Evolutionary conservation across 2,888 invertebrate species (phyloP).

Genomic region (Abscondita cerata): DNA sequence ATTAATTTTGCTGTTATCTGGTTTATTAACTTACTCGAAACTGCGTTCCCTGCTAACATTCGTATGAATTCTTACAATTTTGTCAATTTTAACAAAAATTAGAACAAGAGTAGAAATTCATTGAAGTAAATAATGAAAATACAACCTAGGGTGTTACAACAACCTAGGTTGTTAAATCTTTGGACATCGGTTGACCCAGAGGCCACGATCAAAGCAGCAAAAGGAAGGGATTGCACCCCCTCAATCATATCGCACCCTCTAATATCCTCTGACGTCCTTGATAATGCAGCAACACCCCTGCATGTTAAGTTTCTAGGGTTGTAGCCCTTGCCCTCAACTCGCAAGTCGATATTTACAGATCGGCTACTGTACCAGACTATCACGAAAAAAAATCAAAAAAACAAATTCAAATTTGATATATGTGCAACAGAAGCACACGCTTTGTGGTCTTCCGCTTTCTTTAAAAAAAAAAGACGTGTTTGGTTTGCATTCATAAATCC

Average conservation of each 20-base stretch:
- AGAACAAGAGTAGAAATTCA: too few species aligned
- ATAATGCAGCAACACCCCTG: conserved; percentile 58
- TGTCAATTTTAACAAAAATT: conserved; percentile 32
- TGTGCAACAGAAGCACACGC: conserved; percentile 27
- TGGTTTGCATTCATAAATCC: conserved; percentile 18
- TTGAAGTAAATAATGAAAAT: background rate
- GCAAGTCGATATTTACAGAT: conserved; percentile 28
- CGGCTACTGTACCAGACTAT: conserved; percentile 12
- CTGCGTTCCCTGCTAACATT: conserved; percentile 48
- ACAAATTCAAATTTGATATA: conserved; percentile 16
- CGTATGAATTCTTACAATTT: conserved; percentile 45
- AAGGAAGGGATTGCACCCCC: conserved; percentile 47
- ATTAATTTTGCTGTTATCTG: conserved; percentile 38
- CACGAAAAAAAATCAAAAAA: background rate
- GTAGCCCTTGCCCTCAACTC: conserved; percentile 18
- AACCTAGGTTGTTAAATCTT: too few species aligned
- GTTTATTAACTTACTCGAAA: conserved; percentile 49
- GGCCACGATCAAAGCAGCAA: conserved; percentile 43
- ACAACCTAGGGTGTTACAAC: too few species aligned
- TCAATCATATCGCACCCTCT: conserved; percentile 61
- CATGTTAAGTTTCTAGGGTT: conserved; percentile 40
- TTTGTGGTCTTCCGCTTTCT: conserved; percentile 29
- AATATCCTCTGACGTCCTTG: conserved; percentile 60
- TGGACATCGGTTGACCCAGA: conserved; percentile 53
- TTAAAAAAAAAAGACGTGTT: conserved; percentile 1